Conservation (phyloP, 2,888 invertebrate genomes). For the Drosophila infuscata region DNA sequence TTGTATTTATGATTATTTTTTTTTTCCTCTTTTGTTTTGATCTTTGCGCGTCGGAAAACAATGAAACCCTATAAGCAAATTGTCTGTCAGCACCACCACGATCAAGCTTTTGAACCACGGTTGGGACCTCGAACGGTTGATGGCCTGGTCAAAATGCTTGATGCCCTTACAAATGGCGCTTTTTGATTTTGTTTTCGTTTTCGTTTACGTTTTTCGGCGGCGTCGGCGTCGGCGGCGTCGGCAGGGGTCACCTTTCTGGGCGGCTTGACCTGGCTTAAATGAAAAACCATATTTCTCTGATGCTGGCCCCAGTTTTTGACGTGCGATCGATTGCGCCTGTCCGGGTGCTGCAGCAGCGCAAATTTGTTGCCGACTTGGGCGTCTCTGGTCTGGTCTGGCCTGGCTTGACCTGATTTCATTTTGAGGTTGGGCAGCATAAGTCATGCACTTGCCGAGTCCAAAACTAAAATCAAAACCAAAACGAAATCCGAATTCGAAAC, state of each 20-base stretch:
- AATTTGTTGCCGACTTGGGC: slow-evolving; percentile 67
- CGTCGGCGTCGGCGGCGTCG: slow-evolving; percentile 11
- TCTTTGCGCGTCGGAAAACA: slow-evolving; percentile 71
- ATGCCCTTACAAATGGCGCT: slow-evolving; percentile 73
- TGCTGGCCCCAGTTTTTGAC: slow-evolving; percentile 77
- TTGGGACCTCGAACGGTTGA: slow-evolving; percentile 39
- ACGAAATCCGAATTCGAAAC: slow-evolving; percentile 27
- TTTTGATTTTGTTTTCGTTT: slow-evolving; percentile 67
- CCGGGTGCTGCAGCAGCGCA: slow-evolving; percentile 61
- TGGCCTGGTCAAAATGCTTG: slow-evolving; percentile 70
- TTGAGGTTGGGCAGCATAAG: slow-evolving; percentile 75
- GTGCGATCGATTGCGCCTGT: slow-evolving; percentile 80
- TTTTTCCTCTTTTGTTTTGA: slow-evolving; percentile 59
- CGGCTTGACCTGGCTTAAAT: slow-evolving; percentile 79
- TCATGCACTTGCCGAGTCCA: slow-evolving; percentile 72
- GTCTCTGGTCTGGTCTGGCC: slow-evolving; percentile 40
- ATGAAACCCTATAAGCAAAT: slow-evolving; percentile 68
- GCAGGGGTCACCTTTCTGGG: slow-evolving; percentile 69
- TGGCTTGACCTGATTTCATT: slow-evolving; percentile 68
- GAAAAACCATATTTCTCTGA: slow-evolving; percentile 78
- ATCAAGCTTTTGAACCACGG: slow-evolving; percentile 41
- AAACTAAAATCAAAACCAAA: slow-evolving; percentile 24
- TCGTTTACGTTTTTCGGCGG: slow-evolving; percentile 52
- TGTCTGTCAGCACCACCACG: slow-evolving; percentile 67
- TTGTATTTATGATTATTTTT: slow-evolving; percentile 40